Percentiles rank a stretch among this genome's conserved stretches.
These are phyloP conservation scores for Aplochiton taeniatus DNA, from an alignment of 2,797 vertebrate species.

Conservation along the genomic window DNA sequence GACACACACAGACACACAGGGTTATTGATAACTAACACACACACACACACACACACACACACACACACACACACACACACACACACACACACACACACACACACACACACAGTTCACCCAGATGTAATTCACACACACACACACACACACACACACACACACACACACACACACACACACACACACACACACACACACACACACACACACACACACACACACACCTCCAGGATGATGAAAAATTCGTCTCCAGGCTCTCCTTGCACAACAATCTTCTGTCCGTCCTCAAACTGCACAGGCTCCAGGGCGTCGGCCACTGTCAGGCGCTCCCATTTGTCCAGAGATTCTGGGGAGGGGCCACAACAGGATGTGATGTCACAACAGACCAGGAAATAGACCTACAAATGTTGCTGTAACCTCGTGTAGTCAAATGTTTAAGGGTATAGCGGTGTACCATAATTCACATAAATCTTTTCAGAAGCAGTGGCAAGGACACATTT, in stretches of 20 bases:
- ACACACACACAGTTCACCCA: too few species aligned
- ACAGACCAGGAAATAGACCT: not conserved
- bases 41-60: too few species aligned
- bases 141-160: not conserved
- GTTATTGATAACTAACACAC: too few species aligned
- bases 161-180: not conserved
- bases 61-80: too few species aligned
- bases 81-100: too few species aligned
- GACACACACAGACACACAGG: too few species aligned
- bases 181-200: slow-evolving; percentile 15
- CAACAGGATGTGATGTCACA: too few species aligned
- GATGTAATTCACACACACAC: too few species aligned
- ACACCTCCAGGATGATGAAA: slow-evolving; percentile 93
- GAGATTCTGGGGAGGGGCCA: slow-evolving; percentile 11
- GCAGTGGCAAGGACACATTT: too few species aligned
- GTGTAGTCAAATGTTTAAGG: too few species aligned
- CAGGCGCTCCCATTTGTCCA: slow-evolving; percentile 54
- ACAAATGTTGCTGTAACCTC: slow-evolving; percentile 48
- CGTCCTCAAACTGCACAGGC: slow-evolving; percentile 96
- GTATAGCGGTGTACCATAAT: too few species aligned
- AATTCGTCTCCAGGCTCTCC: slow-evolving; percentile 97
- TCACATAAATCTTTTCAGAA: too few species aligned
- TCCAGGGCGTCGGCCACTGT: slow-evolving; percentile 96
- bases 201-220: slow-evolving; percentile 1
- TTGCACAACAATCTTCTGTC: slow-evolving; percentile 98